These are phyloP conservation scores for Pseudorhiza aurosa DNA, from an alignment of 30 jellyfish, hydroid and myxozoan genomes.

Conservation along the genomic window DNA sequence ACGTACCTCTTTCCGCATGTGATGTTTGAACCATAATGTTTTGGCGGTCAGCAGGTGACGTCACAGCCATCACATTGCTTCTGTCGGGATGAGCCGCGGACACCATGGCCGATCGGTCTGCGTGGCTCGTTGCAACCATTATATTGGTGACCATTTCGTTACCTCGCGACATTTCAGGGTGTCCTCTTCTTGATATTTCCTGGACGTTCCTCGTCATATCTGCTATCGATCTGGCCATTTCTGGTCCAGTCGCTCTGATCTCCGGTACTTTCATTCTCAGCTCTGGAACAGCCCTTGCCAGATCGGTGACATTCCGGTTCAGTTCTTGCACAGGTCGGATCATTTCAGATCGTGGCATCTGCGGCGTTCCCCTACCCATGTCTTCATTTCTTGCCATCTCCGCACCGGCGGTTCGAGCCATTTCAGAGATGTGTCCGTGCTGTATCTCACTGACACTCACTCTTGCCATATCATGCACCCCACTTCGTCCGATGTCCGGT, in stretches of 20 bases:
- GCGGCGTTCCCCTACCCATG: conserved; percentile 41
- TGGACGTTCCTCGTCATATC: conserved; percentile 45
- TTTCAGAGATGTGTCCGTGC: conserved; percentile 40
- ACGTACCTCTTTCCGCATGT: conserved; percentile 63
- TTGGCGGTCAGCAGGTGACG: conserved; percentile 57
- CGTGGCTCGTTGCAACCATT: conserved; percentile 59
- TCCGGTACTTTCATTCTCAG: conserved; percentile 66
- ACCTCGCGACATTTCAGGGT: conserved; percentile 42
- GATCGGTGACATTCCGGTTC: conserved; percentile 21
- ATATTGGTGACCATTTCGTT: conserved; percentile 51
- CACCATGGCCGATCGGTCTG: conserved; percentile 52
- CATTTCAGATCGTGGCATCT: conserved; percentile 37
- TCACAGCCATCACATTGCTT: conserved; percentile 45
- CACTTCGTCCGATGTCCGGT: conserved; percentile 43
- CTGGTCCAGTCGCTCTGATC: conserved; percentile 26
- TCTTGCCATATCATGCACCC: conserved; percentile 50
- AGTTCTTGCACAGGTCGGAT: conserved; percentile 39
- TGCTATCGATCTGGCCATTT: conserved; percentile 25
- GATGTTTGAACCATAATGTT: conserved; percentile 52
- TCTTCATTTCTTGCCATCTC: conserved; percentile 35
- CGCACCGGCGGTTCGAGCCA: conserved; percentile 34
- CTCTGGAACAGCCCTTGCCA: conserved; percentile 50
- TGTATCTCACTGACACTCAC: conserved; percentile 45
- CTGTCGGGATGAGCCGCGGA: conserved; percentile 59
- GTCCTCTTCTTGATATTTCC: conserved; percentile 52